These are phyloP conservation scores for Camponotus pennsylvanicus DNA, from an alignment of 1,140 invertebrate species.

Conservation along the genomic window DNA sequence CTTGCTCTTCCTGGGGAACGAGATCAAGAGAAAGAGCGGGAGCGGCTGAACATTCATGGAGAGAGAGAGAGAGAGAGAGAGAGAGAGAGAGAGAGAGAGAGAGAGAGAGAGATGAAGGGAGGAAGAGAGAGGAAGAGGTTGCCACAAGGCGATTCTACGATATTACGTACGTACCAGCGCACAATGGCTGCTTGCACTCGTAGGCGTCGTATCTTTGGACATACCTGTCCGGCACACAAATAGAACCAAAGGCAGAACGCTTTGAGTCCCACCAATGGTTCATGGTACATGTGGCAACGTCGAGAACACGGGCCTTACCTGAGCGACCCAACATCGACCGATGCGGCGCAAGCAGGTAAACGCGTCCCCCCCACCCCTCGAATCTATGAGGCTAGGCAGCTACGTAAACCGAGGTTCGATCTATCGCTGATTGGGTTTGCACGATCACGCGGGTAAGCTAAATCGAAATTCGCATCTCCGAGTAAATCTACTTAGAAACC, in stretches of 20 bases:
- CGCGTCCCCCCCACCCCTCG: background rate
- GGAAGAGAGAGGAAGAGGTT: background rate
- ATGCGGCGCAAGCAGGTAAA: slow-evolving; percentile 46
- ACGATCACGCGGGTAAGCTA: slow-evolving; percentile 47
- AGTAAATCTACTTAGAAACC: slow-evolving; percentile 35
- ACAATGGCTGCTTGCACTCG: slow-evolving; percentile 54
- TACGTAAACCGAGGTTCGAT: slow-evolving; percentile 34
- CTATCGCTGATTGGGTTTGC: slow-evolving; percentile 62
- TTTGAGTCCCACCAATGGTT: slow-evolving; percentile 24
- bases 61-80: background rate
- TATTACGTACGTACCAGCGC: slow-evolving; percentile 51
- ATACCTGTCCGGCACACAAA: slow-evolving; percentile 35
- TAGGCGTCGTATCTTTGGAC: slow-evolving; percentile 61
- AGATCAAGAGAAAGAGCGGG: slow-evolving; percentile 18
- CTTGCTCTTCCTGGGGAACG: slow-evolving; percentile 60
- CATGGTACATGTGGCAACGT: slow-evolving; percentile 44
- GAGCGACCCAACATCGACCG: slow-evolving; percentile 11
- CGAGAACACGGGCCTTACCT: slow-evolving; percentile 52
- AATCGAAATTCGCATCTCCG: slow-evolving; percentile 68
- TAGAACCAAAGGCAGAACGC: slow-evolving; percentile 39
- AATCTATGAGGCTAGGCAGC: background rate
- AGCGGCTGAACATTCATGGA: background rate
- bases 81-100: background rate
- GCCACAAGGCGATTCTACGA: slow-evolving; percentile 55
- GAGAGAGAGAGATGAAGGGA: background rate